phyloP scores from a whole-genome alignment of 2,797 vertebrate genomes.

The Decapterus maruadsi region DNA sequence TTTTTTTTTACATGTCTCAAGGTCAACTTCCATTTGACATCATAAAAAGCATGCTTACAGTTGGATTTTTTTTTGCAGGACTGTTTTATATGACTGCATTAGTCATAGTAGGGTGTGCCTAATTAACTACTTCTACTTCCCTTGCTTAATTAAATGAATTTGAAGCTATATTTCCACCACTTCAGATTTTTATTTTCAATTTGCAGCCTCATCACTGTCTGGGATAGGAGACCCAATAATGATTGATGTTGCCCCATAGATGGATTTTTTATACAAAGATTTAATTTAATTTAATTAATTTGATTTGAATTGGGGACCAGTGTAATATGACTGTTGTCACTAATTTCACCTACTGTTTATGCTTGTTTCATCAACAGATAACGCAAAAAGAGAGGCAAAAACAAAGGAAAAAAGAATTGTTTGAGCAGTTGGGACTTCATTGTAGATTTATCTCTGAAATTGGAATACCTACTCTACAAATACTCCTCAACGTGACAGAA shows the following conservation, averaged over 20 bases:
- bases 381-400: neutral
- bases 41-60: neutral
- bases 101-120: neutral
- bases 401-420: no score
- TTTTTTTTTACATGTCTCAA: no score
- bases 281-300: neutral
- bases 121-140: constrained; percentile 22
- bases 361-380: neutral
- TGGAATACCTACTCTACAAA: neutral
- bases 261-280: neutral
- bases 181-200: constrained; percentile 34
- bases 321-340: neutral
- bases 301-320: neutral
- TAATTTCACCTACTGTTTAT: neutral
- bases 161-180: constrained; percentile 8
- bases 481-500: neutral
- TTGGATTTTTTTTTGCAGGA: neutral
- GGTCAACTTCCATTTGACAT: no score
- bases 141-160: constrained; percentile 47
- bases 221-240: neutral
- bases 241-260: neutral
- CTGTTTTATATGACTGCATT: neutral
- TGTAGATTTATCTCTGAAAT: constrained; percentile 1
- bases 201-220: neutral
- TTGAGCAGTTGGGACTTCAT: neutral